Base-by-base conservation (phyloP, 2,113 vertebrate genomes). In the Chinchilla lanigera region DNA sequence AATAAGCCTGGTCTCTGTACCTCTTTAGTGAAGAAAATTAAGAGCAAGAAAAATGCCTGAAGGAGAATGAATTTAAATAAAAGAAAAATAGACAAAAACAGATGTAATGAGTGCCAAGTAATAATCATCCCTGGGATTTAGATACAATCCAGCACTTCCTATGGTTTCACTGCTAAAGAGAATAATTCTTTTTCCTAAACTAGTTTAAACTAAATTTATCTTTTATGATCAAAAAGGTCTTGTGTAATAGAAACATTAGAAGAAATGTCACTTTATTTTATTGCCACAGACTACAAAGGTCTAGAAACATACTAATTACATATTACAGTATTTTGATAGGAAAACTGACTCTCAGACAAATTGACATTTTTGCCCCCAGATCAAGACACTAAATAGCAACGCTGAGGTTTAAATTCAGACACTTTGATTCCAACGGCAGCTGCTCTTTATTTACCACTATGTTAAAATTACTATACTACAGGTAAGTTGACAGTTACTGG, bases 61-160 rank as follows among this genome's bases (percentile, higher is more conserved):
- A 44, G 65, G 35, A 84, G 6, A 78, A 96, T 78, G 5, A 83
- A 58, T 89, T 86, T 80, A 93, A 77, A 86, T 93, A 41, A 92
- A 12, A 93, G 7, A 92, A 95, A 50, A 95, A 90, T 67, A 81
- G 63, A 28, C 50, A 92, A 88, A 44, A n/a, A 82, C 5, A 71
- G 5, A 71, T 56, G 2, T 75, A 88, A 75, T 60, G 28, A 92
- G 5, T 54, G 20, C 77, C 86, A 92, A 92, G 67, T 69, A 71
- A 52, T 67, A 82, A 97, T 87, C 86, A 77, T 71, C 47, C 12
- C 24, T 86, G 19, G 65, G 9, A 67, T 82, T 20, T 81, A 85
- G 44, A 65, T 73, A 83, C 9, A 73, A 58, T 71, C 30, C 24
- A 93, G 54, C 5, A 89, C 7, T 86, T 86, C 44, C 41, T 95